A percentile compares a stretch with the other conserved stretches of the same genome.
Conservation (phyloP, 2,113 vertebrate species). For the Sitta europaea region DNA sequence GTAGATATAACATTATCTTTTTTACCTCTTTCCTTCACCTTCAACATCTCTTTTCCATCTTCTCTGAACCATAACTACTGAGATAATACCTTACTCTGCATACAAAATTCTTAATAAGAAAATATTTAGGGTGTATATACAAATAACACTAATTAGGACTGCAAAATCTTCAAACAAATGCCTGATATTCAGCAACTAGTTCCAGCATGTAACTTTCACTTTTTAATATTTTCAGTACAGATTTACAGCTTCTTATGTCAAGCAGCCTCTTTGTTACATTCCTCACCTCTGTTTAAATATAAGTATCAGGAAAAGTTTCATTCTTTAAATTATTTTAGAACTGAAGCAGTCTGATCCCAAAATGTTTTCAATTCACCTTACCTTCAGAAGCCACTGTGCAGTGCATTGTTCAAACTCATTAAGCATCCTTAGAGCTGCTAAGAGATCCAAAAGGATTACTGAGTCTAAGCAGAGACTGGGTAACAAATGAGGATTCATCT, state of each 20-base stretch:
- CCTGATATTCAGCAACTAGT: neutral
- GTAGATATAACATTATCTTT: neutral
- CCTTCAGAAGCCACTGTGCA: neutral
- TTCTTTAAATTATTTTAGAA: neutral
- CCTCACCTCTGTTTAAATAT: neutral
- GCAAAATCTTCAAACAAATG: neutral
- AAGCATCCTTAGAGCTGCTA: neutral
- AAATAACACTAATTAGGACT: neutral
- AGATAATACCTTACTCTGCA: neutral
- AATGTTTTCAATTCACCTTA: neutral
- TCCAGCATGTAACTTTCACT: neutral
- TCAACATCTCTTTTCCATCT: neutral
- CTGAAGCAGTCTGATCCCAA: accelerated
- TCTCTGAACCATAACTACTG: neutral
- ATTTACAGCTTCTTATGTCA: neutral
- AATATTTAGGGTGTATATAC: neutral
- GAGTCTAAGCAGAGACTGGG: neutral
- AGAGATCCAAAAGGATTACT: neutral
- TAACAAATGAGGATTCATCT: neutral
- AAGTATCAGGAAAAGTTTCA: neutral
- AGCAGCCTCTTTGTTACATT: neutral
- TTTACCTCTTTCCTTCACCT: neutral
- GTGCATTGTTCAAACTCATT: neutral
- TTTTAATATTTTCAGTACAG: neutral
- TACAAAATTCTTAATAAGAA: neutral